Percentiles rank a stretch among this genome's conserved stretches.
These are phyloP conservation scores for Steinernema khuongi DNA, from an alignment of 1,140 invertebrate genomes.

Conservation along the genomic window DNA sequence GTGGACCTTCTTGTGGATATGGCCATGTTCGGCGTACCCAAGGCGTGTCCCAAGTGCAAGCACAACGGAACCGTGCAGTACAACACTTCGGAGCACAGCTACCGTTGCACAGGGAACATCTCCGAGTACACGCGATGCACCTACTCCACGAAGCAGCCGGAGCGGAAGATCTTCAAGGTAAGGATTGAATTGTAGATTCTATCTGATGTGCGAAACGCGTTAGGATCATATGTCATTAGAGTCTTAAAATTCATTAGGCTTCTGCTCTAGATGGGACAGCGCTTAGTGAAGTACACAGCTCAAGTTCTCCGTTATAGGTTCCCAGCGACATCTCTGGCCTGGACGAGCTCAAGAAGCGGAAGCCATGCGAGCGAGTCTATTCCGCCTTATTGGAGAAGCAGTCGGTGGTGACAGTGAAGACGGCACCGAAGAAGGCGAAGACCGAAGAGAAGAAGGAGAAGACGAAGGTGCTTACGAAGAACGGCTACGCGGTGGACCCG, in stretches of 20 bases:
- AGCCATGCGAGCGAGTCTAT: neutral
- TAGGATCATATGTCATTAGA: too few relatives aligned
- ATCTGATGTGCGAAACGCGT: too few relatives aligned
- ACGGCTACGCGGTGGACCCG: conserved; percentile 11
- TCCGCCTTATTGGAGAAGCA: neutral
- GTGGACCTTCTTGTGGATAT: conserved; percentile 73
- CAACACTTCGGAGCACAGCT: conserved; percentile 65
- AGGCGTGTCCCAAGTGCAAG: conserved; percentile 74
- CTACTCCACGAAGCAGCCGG: conserved; percentile 69
- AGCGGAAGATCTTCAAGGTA: conserved; percentile 69
- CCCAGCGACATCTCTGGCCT: conserved; percentile 62
- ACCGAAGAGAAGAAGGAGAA: neutral
- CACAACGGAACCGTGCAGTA: conserved; percentile 67
- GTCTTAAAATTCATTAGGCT: too few relatives aligned
- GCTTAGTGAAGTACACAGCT: too few relatives aligned
- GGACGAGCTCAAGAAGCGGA: neutral
- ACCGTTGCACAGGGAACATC: conserved; percentile 73
- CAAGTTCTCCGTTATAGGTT: too few relatives aligned
- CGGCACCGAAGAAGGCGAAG: neutral
- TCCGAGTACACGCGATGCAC: conserved; percentile 85
- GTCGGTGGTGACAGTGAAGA: neutral
- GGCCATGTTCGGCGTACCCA: conserved; percentile 77
- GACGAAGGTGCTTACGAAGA: neutral
- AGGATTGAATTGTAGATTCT: too few relatives aligned
- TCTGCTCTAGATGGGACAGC: too few relatives aligned